These are phyloP conservation scores for Aurelia coerulea DNA, from an alignment of 30 jellyfish, hydroid and myxozoan species.

Conservation along the genomic window DNA sequence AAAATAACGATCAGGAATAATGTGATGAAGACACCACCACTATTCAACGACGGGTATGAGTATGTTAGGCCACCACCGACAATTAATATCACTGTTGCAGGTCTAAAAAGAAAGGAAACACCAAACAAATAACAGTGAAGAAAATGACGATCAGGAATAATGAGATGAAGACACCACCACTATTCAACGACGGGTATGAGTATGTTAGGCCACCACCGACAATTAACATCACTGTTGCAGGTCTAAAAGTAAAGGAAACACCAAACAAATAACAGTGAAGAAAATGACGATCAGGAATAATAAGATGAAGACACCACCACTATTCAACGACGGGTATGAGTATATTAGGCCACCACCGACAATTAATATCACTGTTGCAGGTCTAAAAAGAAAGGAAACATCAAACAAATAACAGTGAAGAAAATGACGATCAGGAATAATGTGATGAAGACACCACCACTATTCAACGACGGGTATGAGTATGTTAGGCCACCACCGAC, in stretches of 20 bases:
- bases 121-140: constrained; percentile 77
- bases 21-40: constrained; percentile 54
- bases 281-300: constrained; percentile 46
- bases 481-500: constrained; percentile 94
- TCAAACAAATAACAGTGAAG: constrained; percentile 78
- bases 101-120: too few species aligned
- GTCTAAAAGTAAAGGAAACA: too few species aligned
- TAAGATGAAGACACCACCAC: constrained; percentile 53
- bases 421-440: constrained; percentile 46
- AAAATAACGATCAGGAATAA: constrained; percentile 45
- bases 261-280: constrained; percentile 77
- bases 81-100: constrained; percentile 80
- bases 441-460: constrained; percentile 54
- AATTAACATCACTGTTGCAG: constrained; percentile 80
- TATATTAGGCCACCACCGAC: constrained; percentile 94
- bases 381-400: too few species aligned
- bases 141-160: constrained; percentile 46
- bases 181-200: constrained; percentile 72
- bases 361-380: constrained; percentile 81
- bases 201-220: constrained; percentile 94
- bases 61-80: constrained; percentile 94
- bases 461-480: constrained; percentile 72
- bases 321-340: constrained; percentile 72
- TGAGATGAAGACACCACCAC: constrained; percentile 54
- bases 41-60: constrained; percentile 72